Evolutionary conservation across 2,797 vertebrate species (phyloP).

Genomic region (Micropoecilia bifurca): DNA sequence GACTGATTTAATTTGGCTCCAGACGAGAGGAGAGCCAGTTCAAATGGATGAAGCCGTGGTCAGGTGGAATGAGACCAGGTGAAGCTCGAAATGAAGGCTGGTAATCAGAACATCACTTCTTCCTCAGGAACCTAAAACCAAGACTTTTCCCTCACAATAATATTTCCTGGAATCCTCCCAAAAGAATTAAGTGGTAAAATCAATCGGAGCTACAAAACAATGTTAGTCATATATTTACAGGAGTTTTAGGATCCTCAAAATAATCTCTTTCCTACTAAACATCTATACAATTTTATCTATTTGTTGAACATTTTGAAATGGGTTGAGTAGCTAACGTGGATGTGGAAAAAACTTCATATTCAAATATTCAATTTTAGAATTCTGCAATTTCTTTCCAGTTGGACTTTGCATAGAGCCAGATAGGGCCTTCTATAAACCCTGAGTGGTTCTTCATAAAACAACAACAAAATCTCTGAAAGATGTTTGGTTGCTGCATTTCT

Average conservation of each 20-base stretch:
- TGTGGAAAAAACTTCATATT: no score
- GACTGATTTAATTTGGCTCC: not conserved
- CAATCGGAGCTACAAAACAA: not conserved
- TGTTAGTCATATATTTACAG: not conserved
- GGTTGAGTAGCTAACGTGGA: no score
- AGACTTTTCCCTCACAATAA: not conserved
- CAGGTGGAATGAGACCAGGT: not conserved
- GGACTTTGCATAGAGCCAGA: no score
- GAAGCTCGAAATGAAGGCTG: not conserved
- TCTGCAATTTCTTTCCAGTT: no score
- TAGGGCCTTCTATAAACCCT: no score
- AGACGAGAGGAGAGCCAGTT: not conserved
- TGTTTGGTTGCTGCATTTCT: no score
- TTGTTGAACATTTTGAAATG: not conserved
- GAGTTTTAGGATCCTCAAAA: not conserved
- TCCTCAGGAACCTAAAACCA: not conserved
- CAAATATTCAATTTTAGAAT: no score
- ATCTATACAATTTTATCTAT: not conserved
- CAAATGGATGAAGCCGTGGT: not conserved
- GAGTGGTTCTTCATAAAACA: no score
- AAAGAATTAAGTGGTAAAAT: not conserved
- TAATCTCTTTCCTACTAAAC: not conserved
- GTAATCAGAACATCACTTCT: not conserved
- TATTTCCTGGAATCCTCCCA: not conserved
- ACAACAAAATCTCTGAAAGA: no score